A percentile compares a stretch with the other conserved stretches of the same genome.
Conservation (phyloP, 2,797 vertebrate genomes). For the Chelon labrosus region DNA sequence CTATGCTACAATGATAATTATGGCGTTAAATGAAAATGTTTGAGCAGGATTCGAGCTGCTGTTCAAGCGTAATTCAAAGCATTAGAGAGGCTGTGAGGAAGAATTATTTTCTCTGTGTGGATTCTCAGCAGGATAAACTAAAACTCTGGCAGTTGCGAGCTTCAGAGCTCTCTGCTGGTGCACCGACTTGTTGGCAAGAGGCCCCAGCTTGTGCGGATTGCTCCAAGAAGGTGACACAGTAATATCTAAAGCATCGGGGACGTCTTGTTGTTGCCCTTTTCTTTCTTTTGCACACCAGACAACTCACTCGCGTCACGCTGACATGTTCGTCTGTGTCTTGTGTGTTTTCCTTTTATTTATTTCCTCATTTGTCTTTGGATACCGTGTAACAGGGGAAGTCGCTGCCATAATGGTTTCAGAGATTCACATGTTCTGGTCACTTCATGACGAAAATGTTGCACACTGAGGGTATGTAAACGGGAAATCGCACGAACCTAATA, state of each 20-base stretch:
- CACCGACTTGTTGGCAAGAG: constrained; percentile 9
- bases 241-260: constrained; percentile 25
- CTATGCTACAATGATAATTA: not conserved
- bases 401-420: not conserved
- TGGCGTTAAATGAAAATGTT: not conserved
- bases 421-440: constrained; percentile 5
- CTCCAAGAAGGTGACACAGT: constrained; percentile 33
- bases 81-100: constrained; percentile 20
- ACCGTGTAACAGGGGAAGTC: not conserved
- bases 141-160: constrained; percentile 35
- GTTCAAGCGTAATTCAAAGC: constrained; percentile 40
- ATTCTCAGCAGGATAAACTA: constrained; percentile 34
- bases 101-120: constrained; percentile 34
- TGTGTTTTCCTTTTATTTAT: constrained; percentile 2
- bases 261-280: not conserved
- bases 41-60: constrained; percentile 1
- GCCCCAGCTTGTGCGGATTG: not conserved
- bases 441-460: constrained; percentile 1
- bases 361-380: constrained; percentile 15
- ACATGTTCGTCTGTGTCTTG: not conserved
- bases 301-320: not conserved
- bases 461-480: not conserved
- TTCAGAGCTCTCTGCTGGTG: constrained; percentile 28
- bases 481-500: not conserved
- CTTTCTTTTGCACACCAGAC: not conserved